Base-by-base conservation (phyloP, 2,113 vertebrate genomes). In the Aldabrachelys gigantea region DNA sequence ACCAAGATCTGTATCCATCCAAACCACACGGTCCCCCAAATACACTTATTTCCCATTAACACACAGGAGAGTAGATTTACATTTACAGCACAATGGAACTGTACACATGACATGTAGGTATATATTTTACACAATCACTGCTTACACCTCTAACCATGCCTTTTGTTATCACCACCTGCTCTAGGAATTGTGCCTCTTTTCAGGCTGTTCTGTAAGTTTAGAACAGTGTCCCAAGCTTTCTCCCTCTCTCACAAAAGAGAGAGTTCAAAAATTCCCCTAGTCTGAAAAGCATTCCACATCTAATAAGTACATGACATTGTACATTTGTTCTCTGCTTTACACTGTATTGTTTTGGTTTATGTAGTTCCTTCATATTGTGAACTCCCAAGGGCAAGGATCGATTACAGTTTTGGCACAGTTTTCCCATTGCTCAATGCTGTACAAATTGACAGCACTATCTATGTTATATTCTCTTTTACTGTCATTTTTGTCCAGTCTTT, bases 181-280 rank as follows among this genome's bases (percentile, higher is more conserved):
- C 72, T 11, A 47, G 22, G 25, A 24, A 47, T 47, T 78, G 41
- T 78, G 41, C 75, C 24, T 78, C 44, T 80, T 94, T 96, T 93
- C 87, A 91, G 80, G 85, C 10, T 50, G 93, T 69, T 80, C 83
- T 57, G 84, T 88, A 93, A 14, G 41, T 79, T 78, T 95, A 93
- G 54, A 8, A 90, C 93, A 54, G 41, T 35, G 88, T 96, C 72
- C 57, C 89, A 94, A 59, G 17, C 56, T n/a, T 56, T 35, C 31
- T 52, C 22, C 27, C n/a, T 69, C 25, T 10, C 2, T 5, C 5
- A 47, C 31, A n/a, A 52, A 13, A 65, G 50, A 72, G 41, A 41
- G 10, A 72, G 65, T 22, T 72, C 38, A 72, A 72, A 10, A 72
- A 47, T 89, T 75, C 89, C 52, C 31, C 65, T 88, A 72, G 82